Base-by-base conservation (phyloP, 2,797 vertebrate genomes). In the Rhinichthys osculus region DNA sequence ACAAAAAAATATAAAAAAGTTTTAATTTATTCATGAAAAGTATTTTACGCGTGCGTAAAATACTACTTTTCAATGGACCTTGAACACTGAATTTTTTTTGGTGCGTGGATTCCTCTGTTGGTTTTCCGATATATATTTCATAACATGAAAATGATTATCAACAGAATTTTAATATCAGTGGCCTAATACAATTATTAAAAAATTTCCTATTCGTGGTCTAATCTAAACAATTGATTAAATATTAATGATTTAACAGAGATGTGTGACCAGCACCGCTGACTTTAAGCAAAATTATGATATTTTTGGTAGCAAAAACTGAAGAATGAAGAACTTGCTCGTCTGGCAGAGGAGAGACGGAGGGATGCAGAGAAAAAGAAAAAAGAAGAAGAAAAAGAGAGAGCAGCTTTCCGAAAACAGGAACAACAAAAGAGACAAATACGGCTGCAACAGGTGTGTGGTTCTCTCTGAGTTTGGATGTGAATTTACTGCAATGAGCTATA, bases 271-370 rank as follows among this genome's bases (percentile, higher is more conserved):
- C 74, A 16, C 21, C 0, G 1, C 33, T 78, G 33, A 59, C 7
- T 57, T 59, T 40, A 59, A 40, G 7, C 23, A 78, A 33, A 30
- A 30, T 17, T 27, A n/a, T 79, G 7, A 59, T 17, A 47, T 16
- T 77, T 52, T 47, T 88, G 89, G 80, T 89, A 98, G 98, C 94
- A 96, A 96, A 96, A 95, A 82, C 89, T 95, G 35, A 97, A 97
- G 93, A 97, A 96, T 73, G 95, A 96, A 90, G 97, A 97, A 92
- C 89, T 96, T 76, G 93, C 96, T 89, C 90, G 94, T 91, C 91
- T 95, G 90, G 91, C 96, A 89, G 94, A 97, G 81, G 89, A 96
- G 94, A 92, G 93, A 83, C 92, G 66, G 84, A 94, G 74, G 73
- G 97, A 97, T 85, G 92, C 90, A 0, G 96, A 97, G 91, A 95